Base-by-base conservation (phyloP, 2,888 invertebrate genomes). In the Lepidochitona cinerea region DNA sequence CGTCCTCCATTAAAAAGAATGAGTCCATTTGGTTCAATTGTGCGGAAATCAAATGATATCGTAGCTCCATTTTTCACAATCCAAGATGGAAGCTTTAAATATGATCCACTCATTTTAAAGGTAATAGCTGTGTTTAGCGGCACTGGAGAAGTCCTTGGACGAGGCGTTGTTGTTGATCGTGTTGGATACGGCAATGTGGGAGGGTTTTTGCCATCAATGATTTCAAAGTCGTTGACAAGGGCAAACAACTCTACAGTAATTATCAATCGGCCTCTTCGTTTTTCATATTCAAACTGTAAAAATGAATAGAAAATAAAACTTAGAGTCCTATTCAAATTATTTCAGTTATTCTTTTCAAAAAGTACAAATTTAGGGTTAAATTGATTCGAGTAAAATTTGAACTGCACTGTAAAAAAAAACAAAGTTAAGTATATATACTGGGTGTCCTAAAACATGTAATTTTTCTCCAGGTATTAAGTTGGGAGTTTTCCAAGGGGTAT, bases 31-130 rank as follows among this genome's bases (percentile, higher is more conserved):
- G 84, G 82, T 68, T 86, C 80, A 7, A 84, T 75, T 0, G 89
- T 89, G 36, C 81, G 78, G 83, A 90, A 89, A 54, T 83, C 81
- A 78, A 88, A 86, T 35, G 81, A 78, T 7, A 89, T 72, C 2
- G 75, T 75, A 29, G 84, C 76, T 12, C 72, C 66, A 1, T 14
- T 12, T 9, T 52, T 18, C 3, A 74, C 70, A 9, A 73, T 71
- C 73, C 75, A 78, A 7, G 32, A 53, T 4, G 78, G 79, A 7
- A 82, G 66, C 2, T 73, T 59, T 4, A 82, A 26, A 37, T 59
- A 59, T 23, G 59, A 59, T 3, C 59, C 59, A 4, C 29, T 32
- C 4, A 59, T 14, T 32, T 59, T 59, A 9, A 59, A 59, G 23
- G 59, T 59, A 32, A 59, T 59, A 18, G 59, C 59, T 9, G 59